Evolutionary conservation across 2,888 invertebrate species (phyloP).

Genomic region (Saturnia japonica): DNA sequence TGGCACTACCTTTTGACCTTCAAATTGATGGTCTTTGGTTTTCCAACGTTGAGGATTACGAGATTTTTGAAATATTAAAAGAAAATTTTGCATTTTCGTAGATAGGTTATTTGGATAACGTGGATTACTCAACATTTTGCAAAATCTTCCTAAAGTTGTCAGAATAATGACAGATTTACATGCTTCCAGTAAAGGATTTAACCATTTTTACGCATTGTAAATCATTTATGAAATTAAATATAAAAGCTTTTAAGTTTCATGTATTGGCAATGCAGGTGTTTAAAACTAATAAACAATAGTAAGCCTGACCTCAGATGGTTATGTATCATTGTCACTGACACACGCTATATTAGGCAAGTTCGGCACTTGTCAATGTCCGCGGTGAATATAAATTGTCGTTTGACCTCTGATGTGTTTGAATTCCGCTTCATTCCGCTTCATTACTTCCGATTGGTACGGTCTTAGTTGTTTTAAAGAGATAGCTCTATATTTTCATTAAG

Average conservation of each 20-base stretch:
- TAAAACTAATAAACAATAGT: conserved; percentile 51
- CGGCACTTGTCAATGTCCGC: conserved; percentile 14
- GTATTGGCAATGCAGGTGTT: conserved; percentile 29
- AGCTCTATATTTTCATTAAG: not conserved
- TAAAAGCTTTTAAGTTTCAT: not conserved
- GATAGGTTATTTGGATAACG: not conserved
- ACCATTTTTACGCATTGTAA: not conserved
- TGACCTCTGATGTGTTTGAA: conserved; percentile 14
- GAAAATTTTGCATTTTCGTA: not conserved
- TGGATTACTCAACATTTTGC: no score
- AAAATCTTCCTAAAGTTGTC: not conserved
- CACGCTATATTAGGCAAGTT: conserved; percentile 21
- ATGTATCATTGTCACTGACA: conserved; percentile 46
- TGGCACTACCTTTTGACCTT: not conserved
- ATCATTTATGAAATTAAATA: not conserved
- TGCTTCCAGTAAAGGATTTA: not conserved
- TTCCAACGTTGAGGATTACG: not conserved
- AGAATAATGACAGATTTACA: not conserved
- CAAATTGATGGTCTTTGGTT: not conserved
- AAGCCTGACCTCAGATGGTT: conserved; percentile 52
- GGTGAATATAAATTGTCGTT: conserved; percentile 19
- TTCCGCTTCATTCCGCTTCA: conserved; percentile 14
- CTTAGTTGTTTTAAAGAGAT: not conserved
- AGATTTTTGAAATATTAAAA: not conserved
- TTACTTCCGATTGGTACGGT: conserved; percentile 15